A percentile compares a stretch with the other conserved stretches of the same genome.
Evolutionary conservation across 2,888 invertebrate genomes (phyloP).

Genomic region (Heliconius charithonia): DNA sequence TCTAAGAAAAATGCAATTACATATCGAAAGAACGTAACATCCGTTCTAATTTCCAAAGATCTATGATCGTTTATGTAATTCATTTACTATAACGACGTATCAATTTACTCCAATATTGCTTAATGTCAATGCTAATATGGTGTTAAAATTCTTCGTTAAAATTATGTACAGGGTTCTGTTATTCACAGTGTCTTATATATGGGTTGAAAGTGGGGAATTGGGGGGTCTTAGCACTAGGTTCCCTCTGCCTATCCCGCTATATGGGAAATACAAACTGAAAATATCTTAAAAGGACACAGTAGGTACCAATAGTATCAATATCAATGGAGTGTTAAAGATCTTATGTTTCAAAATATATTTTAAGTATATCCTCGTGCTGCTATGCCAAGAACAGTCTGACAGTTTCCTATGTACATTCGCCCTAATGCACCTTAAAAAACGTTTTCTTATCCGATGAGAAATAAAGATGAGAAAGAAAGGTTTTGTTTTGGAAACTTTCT

Average conservation of each 20-base stretch:
- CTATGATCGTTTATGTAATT: slow-evolving; percentile 15
- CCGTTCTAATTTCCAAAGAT: slow-evolving; percentile 25
- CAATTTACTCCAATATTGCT: slow-evolving; percentile 18
- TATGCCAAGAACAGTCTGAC: too few relatives aligned
- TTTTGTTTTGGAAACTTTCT: too few relatives aligned
- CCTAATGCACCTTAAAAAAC: too few relatives aligned
- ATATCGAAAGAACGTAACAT: slow-evolving; percentile 27
- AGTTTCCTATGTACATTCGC: too few relatives aligned
- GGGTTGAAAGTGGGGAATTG: not conserved
- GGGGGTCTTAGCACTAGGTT: not conserved
- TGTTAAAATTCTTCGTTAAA: not conserved
- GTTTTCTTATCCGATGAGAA: too few relatives aligned
- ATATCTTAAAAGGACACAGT: too few relatives aligned
- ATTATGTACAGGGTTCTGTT: not conserved
- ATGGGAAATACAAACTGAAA: not conserved
- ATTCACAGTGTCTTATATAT: too few relatives aligned
- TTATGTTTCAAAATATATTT: too few relatives aligned
- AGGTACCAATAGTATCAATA: not conserved
- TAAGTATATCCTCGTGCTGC: too few relatives aligned
- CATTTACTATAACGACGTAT: slow-evolving; percentile 17
- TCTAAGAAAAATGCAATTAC: slow-evolving; percentile 26
- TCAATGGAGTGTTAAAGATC: not conserved
- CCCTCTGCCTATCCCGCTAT: not conserved
- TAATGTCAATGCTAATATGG: slow-evolving; percentile 10
- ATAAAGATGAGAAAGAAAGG: too few relatives aligned